These are phyloP conservation scores for Tanaodytes sp. DNA, from an alignment of 2,888 invertebrate genomes.

Conservation along the genomic window DNA sequence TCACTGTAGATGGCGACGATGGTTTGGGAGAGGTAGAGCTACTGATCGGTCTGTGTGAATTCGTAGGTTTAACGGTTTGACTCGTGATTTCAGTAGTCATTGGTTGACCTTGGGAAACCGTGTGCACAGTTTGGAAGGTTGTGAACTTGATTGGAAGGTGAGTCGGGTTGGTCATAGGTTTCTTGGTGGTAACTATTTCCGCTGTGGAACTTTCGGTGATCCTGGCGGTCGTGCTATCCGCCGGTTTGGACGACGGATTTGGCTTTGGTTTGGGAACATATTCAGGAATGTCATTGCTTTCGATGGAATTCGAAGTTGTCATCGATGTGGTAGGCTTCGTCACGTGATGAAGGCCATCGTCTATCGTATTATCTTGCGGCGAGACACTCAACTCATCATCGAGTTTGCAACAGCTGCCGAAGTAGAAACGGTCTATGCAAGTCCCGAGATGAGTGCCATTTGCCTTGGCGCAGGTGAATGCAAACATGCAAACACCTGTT, in stretches of 20 bases:
- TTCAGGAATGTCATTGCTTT: slow-evolving; percentile 69
- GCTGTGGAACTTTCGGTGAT: slow-evolving; percentile 57
- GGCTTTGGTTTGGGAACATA: slow-evolving; percentile 65
- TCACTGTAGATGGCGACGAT: slow-evolving; percentile 9
- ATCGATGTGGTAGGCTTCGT: slow-evolving; percentile 63
- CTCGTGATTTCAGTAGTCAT: slow-evolving; percentile 17
- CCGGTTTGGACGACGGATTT: slow-evolving; percentile 56
- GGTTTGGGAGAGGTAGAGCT: slow-evolving; percentile 17
- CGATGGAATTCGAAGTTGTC: slow-evolving; percentile 63
- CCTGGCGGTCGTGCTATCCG: slow-evolving; percentile 61
- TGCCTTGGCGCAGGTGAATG: slow-evolving; percentile 90
- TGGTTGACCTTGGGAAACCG: slow-evolving; percentile 58
- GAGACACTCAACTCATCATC: slow-evolving; percentile 76
- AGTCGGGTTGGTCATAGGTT: slow-evolving; percentile 37
- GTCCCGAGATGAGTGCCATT: slow-evolving; percentile 94
- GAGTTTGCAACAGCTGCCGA: slow-evolving; percentile 92
- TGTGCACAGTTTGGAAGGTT: slow-evolving; percentile 83
- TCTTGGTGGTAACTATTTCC: slow-evolving; percentile 32
- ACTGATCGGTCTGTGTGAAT: slow-evolving; percentile 13
- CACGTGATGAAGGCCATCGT: slow-evolving; percentile 67
- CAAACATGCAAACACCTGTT: slow-evolving; percentile 93
- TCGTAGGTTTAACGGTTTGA: slow-evolving; percentile 13
- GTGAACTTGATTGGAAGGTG: slow-evolving; percentile 73
- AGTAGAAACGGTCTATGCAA: slow-evolving; percentile 94
- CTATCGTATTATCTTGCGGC: slow-evolving; percentile 77